A percentile compares a stretch with the other conserved stretches of the same genome.
phyloP scores from a whole-genome alignment of 1,140 invertebrate species.

The Pygmarrhopalites habei region DNA sequence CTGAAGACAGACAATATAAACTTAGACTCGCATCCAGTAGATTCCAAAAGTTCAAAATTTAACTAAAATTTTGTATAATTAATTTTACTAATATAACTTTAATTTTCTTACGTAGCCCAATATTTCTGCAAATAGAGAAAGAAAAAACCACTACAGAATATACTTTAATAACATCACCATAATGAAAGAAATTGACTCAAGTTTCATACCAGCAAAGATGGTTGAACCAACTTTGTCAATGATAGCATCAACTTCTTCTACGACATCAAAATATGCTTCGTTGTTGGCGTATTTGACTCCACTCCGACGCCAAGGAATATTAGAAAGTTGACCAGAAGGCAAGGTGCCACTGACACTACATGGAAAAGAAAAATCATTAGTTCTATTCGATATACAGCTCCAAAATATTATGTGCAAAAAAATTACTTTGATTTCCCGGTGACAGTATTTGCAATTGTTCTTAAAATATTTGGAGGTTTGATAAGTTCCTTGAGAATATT shows the following conservation, averaged over 20 bases:
- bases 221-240: conserved; percentile 96
- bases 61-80: no score
- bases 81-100: no score
- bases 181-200: no score
- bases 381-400: no score
- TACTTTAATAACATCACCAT: no score
- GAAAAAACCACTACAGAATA: no score
- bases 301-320: conserved; percentile 94
- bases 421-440: conserved; percentile 93
- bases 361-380: not conserved
- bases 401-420: no score
- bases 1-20: no score
- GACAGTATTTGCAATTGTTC: conserved; percentile 95
- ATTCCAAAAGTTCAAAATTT: no score
- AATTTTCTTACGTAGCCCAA: conserved; percentile 94
- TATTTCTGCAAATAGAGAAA: no score
- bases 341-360: conserved; percentile 82
- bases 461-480: conserved; percentile 94
- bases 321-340: conserved; percentile 92
- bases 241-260: conserved; percentile 97
- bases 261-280: conserved; percentile 98
- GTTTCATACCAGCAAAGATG: no score
- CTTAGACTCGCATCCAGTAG: no score
- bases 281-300: conserved; percentile 99
- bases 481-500: conserved; percentile 99